These are phyloP conservation scores for Chrysolophus pictus DNA, from an alignment of 2,797 vertebrate genomes.

Conservation along the genomic window DNA sequence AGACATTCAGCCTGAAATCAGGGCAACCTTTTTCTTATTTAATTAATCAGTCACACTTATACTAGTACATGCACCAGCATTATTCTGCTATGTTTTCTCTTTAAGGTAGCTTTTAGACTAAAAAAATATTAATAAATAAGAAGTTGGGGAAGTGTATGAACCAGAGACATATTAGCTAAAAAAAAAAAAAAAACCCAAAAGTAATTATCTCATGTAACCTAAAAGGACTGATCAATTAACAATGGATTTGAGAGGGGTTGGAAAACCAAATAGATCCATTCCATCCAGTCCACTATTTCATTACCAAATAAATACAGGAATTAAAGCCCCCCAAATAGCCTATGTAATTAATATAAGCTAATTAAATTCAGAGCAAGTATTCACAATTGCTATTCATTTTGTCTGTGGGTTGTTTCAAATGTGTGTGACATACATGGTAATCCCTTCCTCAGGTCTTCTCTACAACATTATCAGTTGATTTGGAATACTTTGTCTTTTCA, in stretches of 20 bases:
- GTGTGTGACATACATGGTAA: rapidly evolving
- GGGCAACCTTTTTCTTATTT: background rate
- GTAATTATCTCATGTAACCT: background rate
- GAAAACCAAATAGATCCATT: background rate
- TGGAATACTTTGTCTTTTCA: background rate
- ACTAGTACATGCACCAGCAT: background rate
- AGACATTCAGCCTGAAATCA: background rate
- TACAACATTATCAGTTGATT: background rate
- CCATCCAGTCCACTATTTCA: background rate
- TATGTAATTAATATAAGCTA: background rate
- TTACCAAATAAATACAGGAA: background rate
- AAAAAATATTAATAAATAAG: background rate
- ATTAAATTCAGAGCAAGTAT: background rate
- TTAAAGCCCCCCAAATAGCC: background rate
- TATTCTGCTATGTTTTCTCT: background rate
- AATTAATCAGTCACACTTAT: background rate
- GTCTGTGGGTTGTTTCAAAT: background rate
- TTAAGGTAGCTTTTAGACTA: background rate
- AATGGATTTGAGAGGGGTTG: background rate
- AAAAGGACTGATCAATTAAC: background rate
- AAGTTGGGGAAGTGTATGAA: background rate
- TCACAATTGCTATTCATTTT: background rate
- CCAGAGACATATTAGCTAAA: background rate
- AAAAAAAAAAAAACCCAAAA: background rate
- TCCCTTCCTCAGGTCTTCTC: background rate